Evolutionary conservation across 30 jellyfish, hydroid and myxozoan species (phyloP).

Genomic region (Aurelia aurita): DNA sequence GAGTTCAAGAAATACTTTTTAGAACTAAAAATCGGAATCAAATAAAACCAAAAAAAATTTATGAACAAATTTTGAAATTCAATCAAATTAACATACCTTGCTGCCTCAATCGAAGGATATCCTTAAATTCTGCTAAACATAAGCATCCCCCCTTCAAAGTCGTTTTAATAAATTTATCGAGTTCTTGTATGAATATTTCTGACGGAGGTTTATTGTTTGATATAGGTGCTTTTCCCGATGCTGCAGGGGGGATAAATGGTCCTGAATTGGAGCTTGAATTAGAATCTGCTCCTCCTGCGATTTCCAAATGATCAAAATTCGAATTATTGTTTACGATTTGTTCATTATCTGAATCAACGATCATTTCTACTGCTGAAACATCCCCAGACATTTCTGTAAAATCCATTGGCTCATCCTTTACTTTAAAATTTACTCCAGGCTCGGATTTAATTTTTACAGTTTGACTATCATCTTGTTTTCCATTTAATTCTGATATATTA

Average conservation of each 20-base stretch:
- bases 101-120: constrained; percentile 69
- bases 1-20: no score
- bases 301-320: background rate
- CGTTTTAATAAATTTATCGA: constrained; percentile 71
- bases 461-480: background rate
- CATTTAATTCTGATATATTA: background rate
- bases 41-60: no score
- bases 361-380: constrained; percentile 20
- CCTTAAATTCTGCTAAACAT: constrained; percentile 84
- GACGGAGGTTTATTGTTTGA: constrained; percentile 82
- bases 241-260: constrained; percentile 87
- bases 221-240: constrained; percentile 55
- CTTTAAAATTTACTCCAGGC: constrained; percentile 19
- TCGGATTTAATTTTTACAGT: constrained; percentile 27
- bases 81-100: background rate
- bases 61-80: no score
- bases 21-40: no score
- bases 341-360: constrained; percentile 52
- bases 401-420: constrained; percentile 66
- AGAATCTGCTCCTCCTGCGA: constrained; percentile 31
- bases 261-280: constrained; percentile 24
- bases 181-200: constrained; percentile 79
- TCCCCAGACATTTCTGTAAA: constrained; percentile 23
- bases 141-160: constrained; percentile 78
- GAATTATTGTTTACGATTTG: background rate